Conservation (phyloP, 2,797 vertebrate genomes). For the Psittacula echo region DNA sequence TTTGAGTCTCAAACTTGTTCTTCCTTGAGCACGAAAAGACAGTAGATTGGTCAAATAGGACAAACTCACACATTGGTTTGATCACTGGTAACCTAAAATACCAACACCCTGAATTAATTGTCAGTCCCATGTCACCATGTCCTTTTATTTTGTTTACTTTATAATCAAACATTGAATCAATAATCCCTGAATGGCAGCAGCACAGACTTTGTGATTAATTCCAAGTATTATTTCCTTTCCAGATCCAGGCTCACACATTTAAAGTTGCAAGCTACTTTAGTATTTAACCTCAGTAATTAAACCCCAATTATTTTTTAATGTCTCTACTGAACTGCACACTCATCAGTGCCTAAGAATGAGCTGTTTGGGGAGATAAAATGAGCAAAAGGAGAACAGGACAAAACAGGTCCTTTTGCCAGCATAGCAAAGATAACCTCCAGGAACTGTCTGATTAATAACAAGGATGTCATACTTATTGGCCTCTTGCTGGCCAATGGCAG, state of each 20-base stretch:
- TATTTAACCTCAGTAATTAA: background rate
- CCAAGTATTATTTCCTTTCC: background rate
- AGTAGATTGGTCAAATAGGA: background rate
- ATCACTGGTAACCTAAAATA: background rate
- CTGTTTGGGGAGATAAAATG: background rate
- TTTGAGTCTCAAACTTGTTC: background rate
- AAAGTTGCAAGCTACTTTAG: background rate
- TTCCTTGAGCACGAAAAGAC: background rate
- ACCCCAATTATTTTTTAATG: background rate
- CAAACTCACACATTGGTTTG: background rate
- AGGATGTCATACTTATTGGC: background rate
- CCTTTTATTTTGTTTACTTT: background rate
- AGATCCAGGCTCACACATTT: background rate
- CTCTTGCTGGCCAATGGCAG: background rate
- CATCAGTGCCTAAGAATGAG: background rate
- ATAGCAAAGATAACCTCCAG: background rate
- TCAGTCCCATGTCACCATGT: fast-evolving
- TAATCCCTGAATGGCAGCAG: background rate
- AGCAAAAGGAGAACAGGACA: background rate
- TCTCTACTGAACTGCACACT: background rate
- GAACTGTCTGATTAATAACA: background rate
- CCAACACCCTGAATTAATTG: background rate
- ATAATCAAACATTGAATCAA: background rate
- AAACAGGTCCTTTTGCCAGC: background rate
- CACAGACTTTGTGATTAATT: background rate